Conservation (phyloP, 2,888 invertebrate species). For the Melanotus villosus region DNA sequence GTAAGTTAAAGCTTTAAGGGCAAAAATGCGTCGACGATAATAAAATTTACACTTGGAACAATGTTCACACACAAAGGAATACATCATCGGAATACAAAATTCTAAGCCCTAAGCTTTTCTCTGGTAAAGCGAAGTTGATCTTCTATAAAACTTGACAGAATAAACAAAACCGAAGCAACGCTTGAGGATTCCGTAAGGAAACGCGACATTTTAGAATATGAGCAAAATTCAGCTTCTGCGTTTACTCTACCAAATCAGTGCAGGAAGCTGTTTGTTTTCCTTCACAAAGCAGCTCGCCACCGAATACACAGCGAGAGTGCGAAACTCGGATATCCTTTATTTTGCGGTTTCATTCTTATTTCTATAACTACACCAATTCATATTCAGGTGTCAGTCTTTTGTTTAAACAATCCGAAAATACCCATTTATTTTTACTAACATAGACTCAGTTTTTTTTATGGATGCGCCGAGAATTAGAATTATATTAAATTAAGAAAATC, state of each 20-base stretch:
- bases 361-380: background rate
- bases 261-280: constrained; percentile 32
- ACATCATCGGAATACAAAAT: constrained; percentile 18
- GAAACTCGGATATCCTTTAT: constrained; percentile 24
- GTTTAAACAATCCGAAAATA: too few species aligned
- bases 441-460: too few species aligned
- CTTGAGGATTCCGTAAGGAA: background rate
- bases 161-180: constrained; percentile 14
- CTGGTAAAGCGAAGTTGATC: constrained; percentile 11
- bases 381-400: background rate
- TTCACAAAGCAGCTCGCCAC: constrained; percentile 29
- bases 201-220: constrained; percentile 15
- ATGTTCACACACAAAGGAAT: background rate
- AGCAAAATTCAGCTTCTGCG: background rate
- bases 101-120: background rate
- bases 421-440: too few species aligned
- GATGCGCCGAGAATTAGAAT: too few species aligned
- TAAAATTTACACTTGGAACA: constrained; percentile 9
- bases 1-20: too few species aligned
- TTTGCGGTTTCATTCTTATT: background rate
- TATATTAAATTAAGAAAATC: too few species aligned
- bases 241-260: constrained; percentile 16
- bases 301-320: constrained; percentile 30
- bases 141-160: constrained; percentile 4
- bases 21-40: background rate